Conservation (phyloP, 2,113 vertebrate species). For the Sardina pilchardus region DNA sequence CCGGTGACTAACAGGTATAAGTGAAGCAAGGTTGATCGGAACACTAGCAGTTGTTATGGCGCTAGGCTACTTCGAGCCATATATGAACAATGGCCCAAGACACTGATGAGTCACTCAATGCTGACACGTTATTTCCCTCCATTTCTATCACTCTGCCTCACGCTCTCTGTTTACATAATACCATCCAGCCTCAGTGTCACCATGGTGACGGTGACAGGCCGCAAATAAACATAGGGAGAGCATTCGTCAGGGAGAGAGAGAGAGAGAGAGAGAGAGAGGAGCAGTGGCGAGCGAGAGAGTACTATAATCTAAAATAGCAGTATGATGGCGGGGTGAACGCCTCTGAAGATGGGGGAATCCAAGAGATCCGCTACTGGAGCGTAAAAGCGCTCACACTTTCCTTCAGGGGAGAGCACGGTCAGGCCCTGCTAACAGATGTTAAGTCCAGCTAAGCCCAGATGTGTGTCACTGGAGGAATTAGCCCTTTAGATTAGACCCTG, state of each 20-base stretch:
- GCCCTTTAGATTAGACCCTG: constrained; percentile 44
- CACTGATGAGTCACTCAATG: constrained; percentile 44
- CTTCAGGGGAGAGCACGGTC: constrained; percentile 54
- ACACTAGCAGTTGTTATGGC: background rate
- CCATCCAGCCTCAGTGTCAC: constrained; percentile 45
- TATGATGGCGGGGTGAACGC: background rate
- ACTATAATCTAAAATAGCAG: background rate
- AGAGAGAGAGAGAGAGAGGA: constrained; percentile 1
- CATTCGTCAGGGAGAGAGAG: constrained; percentile 20
- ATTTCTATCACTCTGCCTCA: constrained; percentile 47
- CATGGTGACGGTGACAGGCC: constrained; percentile 56
- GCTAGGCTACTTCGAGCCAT: background rate
- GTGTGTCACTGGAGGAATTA: constrained; percentile 65
- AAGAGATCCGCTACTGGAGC: background rate
- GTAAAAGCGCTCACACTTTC: constrained; percentile 16
- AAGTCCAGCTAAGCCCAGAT: constrained; percentile 66
- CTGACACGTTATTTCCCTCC: constrained; percentile 59
- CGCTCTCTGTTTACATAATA: constrained; percentile 48
- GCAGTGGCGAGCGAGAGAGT: background rate
- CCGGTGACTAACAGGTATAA: background rate
- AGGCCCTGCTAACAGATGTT: constrained; percentile 58
- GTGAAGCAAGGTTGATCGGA: background rate
- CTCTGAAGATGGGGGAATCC: constrained; percentile 18
- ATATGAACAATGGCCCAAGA: background rate
- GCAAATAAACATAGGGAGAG: constrained; percentile 56